These are phyloP conservation scores for Molanna angustata DNA, from an alignment of 2,888 invertebrate species.

Conservation along the genomic window DNA sequence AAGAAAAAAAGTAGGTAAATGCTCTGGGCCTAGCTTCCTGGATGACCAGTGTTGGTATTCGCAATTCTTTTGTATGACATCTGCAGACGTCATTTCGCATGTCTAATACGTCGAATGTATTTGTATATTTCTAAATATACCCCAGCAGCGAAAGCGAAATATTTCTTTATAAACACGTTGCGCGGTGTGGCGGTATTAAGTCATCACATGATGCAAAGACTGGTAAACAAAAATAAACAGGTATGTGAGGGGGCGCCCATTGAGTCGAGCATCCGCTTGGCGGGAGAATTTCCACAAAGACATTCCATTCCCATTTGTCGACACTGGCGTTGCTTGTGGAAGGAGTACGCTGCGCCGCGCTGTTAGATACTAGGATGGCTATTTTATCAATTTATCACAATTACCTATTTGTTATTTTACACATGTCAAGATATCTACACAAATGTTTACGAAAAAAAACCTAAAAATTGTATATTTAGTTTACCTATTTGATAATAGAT, in stretches of 20 bases:
- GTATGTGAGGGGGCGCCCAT: constrained; percentile 25
- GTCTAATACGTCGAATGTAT: constrained; percentile 12
- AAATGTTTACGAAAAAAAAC: no score
- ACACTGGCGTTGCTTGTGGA: no score
- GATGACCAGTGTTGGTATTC: constrained; percentile 6
- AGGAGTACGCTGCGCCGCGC: no score
- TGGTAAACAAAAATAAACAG: constrained; percentile 29
- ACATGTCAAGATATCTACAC: no score
- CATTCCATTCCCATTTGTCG: constrained; percentile 11
- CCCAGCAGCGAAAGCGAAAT: constrained; percentile 25
- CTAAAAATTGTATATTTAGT: no score
- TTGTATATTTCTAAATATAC: constrained; percentile 20
- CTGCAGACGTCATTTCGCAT: constrained; percentile 19
- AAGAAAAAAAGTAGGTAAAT: not conserved
- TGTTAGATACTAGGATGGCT: no score
- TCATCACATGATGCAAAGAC: constrained; percentile 24
- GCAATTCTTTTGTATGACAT: constrained; percentile 6
- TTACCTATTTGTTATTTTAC: no score
- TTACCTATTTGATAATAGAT: no score
- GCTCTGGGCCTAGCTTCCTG: constrained; percentile 4
- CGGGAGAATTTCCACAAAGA: constrained; percentile 7
- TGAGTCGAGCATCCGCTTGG: constrained; percentile 7
- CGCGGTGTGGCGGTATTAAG: constrained; percentile 3
- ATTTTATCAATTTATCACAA: no score
- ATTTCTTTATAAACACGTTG: constrained; percentile 4